Conservation (phyloP, 2,113 vertebrate species). For the Percina caprodes region DNA sequence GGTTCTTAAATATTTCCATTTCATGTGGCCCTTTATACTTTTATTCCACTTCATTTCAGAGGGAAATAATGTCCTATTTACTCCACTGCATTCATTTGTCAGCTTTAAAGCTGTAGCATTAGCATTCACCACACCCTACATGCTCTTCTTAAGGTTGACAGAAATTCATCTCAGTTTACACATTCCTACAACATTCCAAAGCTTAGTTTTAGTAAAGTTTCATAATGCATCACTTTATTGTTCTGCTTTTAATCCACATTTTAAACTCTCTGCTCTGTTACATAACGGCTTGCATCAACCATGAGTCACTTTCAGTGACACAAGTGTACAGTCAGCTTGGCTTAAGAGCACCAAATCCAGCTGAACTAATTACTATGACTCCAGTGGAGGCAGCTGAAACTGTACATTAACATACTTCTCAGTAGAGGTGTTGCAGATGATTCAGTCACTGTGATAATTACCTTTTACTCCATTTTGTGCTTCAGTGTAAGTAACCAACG, state of each 20-base stretch:
- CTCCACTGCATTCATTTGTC: not conserved
- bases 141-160: constrained; percentile 9
- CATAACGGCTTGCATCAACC: constrained; percentile 46
- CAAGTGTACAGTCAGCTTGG: constrained; percentile 43
- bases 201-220: not conserved
- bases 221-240: constrained; percentile 11
- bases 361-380: constrained; percentile 69
- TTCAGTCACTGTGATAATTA: constrained; percentile 28
- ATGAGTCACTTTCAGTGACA: constrained; percentile 59
- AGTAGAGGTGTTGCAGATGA: constrained; percentile 33
- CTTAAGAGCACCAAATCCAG: constrained; percentile 53
- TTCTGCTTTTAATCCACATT: constrained; percentile 39
- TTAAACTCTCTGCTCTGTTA: constrained; percentile 47
- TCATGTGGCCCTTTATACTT: not conserved
- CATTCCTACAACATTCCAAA: constrained; percentile 11
- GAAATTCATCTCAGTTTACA: constrained; percentile 5
- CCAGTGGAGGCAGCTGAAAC: constrained; percentile 57
- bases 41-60: not conserved
- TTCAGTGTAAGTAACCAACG: not conserved
- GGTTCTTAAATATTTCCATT: not conserved
- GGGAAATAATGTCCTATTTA: not conserved
- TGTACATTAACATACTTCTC: constrained; percentile 43
- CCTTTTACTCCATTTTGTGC: constrained; percentile 36
- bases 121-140: not conserved
- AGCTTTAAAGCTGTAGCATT: not conserved